Evolutionary conservation across 1,140 invertebrate genomes (phyloP).

Genomic region (Linepithema humile): DNA sequence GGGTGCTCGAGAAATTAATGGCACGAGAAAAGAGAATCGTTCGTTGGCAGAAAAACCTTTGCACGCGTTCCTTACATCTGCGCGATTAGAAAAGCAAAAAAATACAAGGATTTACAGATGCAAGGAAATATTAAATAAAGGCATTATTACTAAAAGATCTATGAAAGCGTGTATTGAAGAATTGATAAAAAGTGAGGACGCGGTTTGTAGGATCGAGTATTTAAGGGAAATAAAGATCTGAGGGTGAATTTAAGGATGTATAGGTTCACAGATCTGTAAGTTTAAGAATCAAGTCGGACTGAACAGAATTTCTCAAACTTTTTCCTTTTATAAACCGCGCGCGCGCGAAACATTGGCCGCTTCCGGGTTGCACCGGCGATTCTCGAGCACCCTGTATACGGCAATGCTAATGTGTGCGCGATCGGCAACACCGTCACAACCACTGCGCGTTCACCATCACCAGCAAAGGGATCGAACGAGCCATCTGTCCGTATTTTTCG

Average conservation of each 20-base stretch:
- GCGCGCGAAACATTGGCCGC: not conserved
- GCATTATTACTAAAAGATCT: not conserved
- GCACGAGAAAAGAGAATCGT: not conserved
- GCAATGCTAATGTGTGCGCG: slow-evolving; percentile 27
- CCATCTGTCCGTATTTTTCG: slow-evolving; percentile 75
- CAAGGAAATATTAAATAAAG: not conserved
- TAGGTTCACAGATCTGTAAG: not conserved
- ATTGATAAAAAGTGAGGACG: not conserved
- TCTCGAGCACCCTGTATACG: slow-evolving; percentile 40
- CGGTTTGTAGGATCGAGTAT: not conserved
- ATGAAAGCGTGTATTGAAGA: not conserved
- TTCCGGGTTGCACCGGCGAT: not conserved
- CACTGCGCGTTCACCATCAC: slow-evolving; percentile 54
- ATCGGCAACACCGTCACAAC: slow-evolving; percentile 55
- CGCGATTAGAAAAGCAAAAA: not conserved
- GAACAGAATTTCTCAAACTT: not conserved
- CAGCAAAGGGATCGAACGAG: slow-evolving; percentile 56
- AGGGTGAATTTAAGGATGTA: too few species aligned
- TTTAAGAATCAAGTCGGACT: not conserved
- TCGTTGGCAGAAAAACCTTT: not conserved
- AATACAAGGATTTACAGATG: not conserved
- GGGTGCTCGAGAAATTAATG: slow-evolving; percentile 45
- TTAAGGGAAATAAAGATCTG: not conserved
- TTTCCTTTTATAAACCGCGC: not conserved
- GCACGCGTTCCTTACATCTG: not conserved